Conservation (phyloP, 2,797 vertebrate species). For the Propithecus perrieri region DNA sequence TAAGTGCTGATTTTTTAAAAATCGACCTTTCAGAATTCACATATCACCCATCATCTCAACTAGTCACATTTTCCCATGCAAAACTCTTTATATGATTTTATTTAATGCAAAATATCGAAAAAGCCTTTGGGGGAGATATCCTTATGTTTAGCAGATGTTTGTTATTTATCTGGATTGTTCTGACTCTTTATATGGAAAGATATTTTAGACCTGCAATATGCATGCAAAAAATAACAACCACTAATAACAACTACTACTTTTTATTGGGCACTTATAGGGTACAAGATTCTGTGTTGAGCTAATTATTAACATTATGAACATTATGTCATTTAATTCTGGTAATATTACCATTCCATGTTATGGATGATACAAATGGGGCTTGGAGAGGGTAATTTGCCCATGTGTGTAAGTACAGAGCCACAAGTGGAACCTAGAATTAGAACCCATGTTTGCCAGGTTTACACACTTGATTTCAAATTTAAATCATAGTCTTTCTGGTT, state of each 20-base stretch:
- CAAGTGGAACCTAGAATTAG: neutral
- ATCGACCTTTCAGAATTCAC: slow-evolving; percentile 18
- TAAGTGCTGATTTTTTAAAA: neutral
- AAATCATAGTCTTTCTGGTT: neutral
- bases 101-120: slow-evolving; percentile 18
- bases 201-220: neutral
- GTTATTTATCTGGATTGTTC: neutral
- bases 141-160: neutral
- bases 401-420: neutral
- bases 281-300: neutral
- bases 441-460: neutral
- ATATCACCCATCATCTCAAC: neutral
- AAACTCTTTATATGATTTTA: neutral
- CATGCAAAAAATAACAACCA: neutral
- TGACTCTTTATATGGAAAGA: neutral
- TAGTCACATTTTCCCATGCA: neutral
- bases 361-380: neutral
- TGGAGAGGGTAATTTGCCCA: neutral
- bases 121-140: neutral
- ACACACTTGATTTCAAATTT: neutral
- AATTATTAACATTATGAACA: slow-evolving; percentile 42
- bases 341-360: neutral
- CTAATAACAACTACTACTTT: neutral
- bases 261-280: neutral
- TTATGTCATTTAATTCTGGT: slow-evolving; percentile 38